Evolutionary conservation across 92 coral and sea anemone genomes (phyloP), one percentile per base, ranked within the genome.

Genomic region (Blastomussa wellsi): DNA sequence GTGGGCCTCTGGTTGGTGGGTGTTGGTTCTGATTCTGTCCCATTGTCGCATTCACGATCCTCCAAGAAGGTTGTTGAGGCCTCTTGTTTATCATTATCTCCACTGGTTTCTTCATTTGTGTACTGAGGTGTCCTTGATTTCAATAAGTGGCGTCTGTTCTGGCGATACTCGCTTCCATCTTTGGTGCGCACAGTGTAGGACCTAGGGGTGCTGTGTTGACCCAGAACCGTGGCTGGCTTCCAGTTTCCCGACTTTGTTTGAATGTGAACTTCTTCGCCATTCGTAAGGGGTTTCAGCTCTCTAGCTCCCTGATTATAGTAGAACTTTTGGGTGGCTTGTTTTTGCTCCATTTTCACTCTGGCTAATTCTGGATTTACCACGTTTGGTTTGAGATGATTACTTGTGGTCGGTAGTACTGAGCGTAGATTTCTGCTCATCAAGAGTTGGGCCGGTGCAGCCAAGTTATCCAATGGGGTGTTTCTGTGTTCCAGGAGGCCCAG

Each of bases 341-440:
- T 77, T 5, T 28, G 68, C n/a, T 31, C 39, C 74, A 41, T 5
- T 44, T 48, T 39, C 44, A 41, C 65, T 42, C 16, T 65, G 2
- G 62, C 41, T 66, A 13, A 33, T 2, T 65, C 20, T 22, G 62
- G 62, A 67, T 80, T 41, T 1, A 69, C 53, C 17, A 80, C 76
- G 9, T 26, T 65, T 10, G 84, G 84, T 33, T 26, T 29, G 7
- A 80, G 75, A 14, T 80, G 75, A 5, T 53, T 48, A 3, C 38
- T 59, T 24, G 76, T 80, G 0, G 84, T 70, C 0, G 84, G 80
- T 1, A 88, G 22, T 5, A 77, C 22, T 8, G 91, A 74, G 22
- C 84, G 49, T 7, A 88, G 36, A 15, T 79, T 77, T 42, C 91
- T 57, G n/a, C 68, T 88, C 88, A 88, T 88, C 41, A 88, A 78